phyloP scores from a whole-genome alignment of 2,888 invertebrate species.

The Polyommatus iphigenia region DNA sequence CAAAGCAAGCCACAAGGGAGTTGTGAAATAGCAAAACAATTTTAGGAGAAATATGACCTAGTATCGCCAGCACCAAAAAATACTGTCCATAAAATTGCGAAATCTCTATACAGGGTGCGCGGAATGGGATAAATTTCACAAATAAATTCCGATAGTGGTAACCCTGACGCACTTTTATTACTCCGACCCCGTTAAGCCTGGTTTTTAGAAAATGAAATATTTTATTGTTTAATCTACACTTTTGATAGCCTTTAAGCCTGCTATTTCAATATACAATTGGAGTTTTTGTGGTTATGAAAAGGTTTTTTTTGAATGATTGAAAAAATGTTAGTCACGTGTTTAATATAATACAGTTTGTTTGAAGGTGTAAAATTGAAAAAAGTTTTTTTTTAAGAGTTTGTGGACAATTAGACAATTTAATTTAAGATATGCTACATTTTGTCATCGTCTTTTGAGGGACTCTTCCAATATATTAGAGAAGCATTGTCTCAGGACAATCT shows the following conservation, averaged over 20 bases:
- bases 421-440: too few relatives aligned
- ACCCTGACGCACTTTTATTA: conserved; percentile 57
- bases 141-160: conserved; percentile 44
- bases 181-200: conserved; percentile 54
- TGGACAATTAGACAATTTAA: too few relatives aligned
- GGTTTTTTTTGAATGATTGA: background rate
- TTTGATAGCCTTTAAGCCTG: background rate
- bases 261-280: background rate
- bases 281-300: background rate
- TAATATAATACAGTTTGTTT: too few relatives aligned
- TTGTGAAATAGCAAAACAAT: conserved; percentile 13
- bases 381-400: too few relatives aligned
- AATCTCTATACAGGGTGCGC: conserved; percentile 35
- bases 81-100: conserved; percentile 33
- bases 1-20: background rate
- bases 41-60: conserved; percentile 21
- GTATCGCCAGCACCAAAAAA: conserved; percentile 3
- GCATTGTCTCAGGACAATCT: too few relatives aligned
- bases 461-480: too few relatives aligned
- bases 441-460: too few relatives aligned
- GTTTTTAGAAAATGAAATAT: conserved; percentile 54
- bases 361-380: too few relatives aligned
- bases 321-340: too few relatives aligned
- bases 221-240: conserved; percentile 45
- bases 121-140: conserved; percentile 40